Evolutionary conservation across 2,888 invertebrate genomes (phyloP).

Genomic region (Augochlorella aurata): DNA sequence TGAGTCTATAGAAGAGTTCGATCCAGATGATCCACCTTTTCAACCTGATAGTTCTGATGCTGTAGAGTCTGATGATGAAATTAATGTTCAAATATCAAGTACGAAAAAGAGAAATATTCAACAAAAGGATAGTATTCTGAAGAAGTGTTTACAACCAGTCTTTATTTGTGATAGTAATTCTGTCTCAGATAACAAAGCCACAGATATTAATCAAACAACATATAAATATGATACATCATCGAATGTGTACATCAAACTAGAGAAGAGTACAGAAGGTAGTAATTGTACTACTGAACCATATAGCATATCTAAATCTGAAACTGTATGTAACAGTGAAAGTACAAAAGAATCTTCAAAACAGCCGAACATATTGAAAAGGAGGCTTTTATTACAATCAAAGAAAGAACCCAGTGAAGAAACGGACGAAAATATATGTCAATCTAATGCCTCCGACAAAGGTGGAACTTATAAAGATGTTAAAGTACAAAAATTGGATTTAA

Average conservation of each 20-base stretch:
- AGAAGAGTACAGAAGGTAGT: conserved; percentile 38
- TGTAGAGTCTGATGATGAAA: conserved; percentile 62
- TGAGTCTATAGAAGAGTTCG: conserved; percentile 79
- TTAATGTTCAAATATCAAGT: conserved; percentile 39
- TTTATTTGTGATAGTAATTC: conserved; percentile 35
- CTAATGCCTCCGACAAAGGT: conserved; percentile 48
- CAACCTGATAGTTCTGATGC: conserved; percentile 67
- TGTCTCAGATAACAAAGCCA: conserved; percentile 13
- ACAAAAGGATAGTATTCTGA: conserved; percentile 47
- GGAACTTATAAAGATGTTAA: conserved; percentile 67
- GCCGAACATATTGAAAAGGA: conserved; percentile 72
- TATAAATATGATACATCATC: conserved; percentile 66
- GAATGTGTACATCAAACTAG: conserved; percentile 67
- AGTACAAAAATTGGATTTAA: conserved; percentile 74
- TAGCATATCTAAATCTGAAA: conserved; percentile 31
- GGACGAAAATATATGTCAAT: conserved; percentile 42
- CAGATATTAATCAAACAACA: conserved; percentile 49
- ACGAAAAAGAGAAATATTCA: conserved; percentile 45
- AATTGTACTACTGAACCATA: conserved; percentile 24
- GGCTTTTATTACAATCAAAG: conserved; percentile 52
- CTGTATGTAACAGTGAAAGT: conserved; percentile 45
- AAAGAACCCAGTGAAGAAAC: conserved; percentile 42
- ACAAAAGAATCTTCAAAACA: conserved; percentile 58
- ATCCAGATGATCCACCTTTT: conserved; percentile 76
- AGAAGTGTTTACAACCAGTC: conserved; percentile 34